Base-by-base conservation (phyloP, 92 coral and sea anemone genomes). In the Zoanthus solanderi region DNA sequence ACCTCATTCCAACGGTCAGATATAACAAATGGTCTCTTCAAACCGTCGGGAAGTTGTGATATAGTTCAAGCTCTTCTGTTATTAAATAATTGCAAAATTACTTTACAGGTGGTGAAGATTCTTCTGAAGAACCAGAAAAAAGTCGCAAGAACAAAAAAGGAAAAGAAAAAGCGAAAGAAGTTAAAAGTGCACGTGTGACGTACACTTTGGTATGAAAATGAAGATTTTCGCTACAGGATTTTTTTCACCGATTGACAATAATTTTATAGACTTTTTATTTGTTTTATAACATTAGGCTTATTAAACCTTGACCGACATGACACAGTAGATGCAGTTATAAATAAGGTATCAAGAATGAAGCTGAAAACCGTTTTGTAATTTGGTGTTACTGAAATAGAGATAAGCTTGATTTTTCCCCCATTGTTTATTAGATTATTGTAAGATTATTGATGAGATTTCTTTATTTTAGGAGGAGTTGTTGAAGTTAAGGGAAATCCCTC, bases 391-490 rank as follows among this genome's bases (percentile, higher is more conserved):
- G 30, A 63, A 9, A 18, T 63, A 63, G 30, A 4, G 31, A n/a
- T 28, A 63, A 63, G 29, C 28, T 17, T 50, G 1, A 3, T 50
- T 50, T 7, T 50, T 50, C 9, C 9, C 56, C 56, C 56, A 7
- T 11, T 11, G 7, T 50, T 1, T 7, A 32, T 47, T 23, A 44
- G 6, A 46, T 7, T 47, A n/a, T 47, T 16, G 54, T 0, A 5
- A 37, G 32, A 10, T 28, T 67, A 7, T 67, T 37, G 37, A 11
- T 32, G 32, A 60, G 48, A 9, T 42, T 58, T 85, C 52, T 88
- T 78, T 82, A 78, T 31, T 30, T 76, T 63, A 96, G 99, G 98
- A 96, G 9, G 97, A 95, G 37, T 75, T 95, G 52, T 74, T 90
- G 47, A 88, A 90, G 18, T 32, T 96, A 29, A 95, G 92, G 78